phyloP scores from a whole-genome alignment of 2,888 invertebrate species.

The Clunio marinus region DNA sequence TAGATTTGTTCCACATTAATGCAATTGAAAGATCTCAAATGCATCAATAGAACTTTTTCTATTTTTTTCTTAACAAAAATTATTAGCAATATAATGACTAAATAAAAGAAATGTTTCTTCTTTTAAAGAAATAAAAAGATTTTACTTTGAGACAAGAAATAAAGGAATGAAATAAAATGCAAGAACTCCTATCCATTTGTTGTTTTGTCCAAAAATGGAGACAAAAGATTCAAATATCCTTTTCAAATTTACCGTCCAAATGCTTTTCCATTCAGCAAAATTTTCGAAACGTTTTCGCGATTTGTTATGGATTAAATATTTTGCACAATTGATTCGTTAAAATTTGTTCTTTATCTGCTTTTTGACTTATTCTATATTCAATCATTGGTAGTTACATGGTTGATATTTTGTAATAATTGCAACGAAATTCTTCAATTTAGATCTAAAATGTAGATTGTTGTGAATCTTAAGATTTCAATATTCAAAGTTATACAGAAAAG shows the following conservation, averaged over 20 bases:
- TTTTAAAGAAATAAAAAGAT: no score
- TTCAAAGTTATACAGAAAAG: no score
- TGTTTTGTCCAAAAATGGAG: background rate
- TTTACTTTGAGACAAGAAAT: background rate
- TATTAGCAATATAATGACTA: slow-evolving; percentile 18
- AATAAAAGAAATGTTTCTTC: background rate
- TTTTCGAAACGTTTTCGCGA: slow-evolving; percentile 26
- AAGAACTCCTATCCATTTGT: background rate
- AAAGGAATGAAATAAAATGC: background rate
- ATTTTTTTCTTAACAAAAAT: no score
- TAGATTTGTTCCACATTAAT: slow-evolving; percentile 28
- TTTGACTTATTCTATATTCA: background rate
- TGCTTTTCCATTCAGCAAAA: background rate
- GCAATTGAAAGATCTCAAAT: background rate
- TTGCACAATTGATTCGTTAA: slow-evolving; percentile 8
- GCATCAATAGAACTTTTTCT: background rate
- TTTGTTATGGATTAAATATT: slow-evolving; percentile 38
- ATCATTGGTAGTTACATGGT: no score
- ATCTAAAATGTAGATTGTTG: no score
- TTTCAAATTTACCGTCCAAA: slow-evolving; percentile 38
- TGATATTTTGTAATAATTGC: no score
- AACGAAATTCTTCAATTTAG: no score
- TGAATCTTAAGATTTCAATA: no score
- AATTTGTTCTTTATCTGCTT: background rate
- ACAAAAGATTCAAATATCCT: slow-evolving; percentile 37